Percentiles rank a stretch among this genome's conserved stretches.
phyloP scores from a whole-genome alignment of 2,888 invertebrate genomes.

The Leptinotarsa rubiginosa region DNA sequence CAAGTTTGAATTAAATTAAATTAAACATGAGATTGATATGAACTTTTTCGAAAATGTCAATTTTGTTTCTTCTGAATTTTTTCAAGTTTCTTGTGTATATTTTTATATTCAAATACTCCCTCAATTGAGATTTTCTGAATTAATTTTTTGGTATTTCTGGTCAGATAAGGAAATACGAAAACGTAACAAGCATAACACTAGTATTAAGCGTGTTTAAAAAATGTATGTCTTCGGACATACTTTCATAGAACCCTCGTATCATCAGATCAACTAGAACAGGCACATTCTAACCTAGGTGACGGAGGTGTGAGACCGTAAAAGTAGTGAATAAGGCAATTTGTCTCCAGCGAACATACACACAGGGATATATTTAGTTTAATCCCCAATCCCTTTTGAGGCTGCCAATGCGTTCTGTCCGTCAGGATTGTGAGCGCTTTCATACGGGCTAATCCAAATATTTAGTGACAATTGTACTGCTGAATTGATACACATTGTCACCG shows the following conservation, averaged over 20 bases:
- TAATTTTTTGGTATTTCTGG: too few species aligned
- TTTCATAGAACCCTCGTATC: constrained; percentile 23
- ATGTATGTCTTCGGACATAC: background rate
- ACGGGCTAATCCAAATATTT: constrained; percentile 56
- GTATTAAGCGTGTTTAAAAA: too few species aligned
- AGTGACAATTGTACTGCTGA: constrained; percentile 50
- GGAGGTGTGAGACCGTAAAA: constrained; percentile 60
- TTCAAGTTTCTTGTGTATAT: too few species aligned
- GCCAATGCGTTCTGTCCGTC: constrained; percentile 53
- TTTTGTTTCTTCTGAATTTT: too few species aligned
- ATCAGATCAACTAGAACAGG: background rate
- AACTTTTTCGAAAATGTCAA: too few species aligned
- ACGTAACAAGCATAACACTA: too few species aligned
- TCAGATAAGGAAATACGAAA: too few species aligned
- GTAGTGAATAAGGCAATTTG: constrained; percentile 62
- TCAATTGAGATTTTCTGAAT: too few species aligned
- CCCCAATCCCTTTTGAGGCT: constrained; percentile 47
- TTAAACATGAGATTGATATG: too few species aligned
- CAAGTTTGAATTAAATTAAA: too few species aligned
- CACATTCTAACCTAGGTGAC: constrained; percentile 35
- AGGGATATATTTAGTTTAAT: constrained; percentile 54
- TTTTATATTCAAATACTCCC: too few species aligned
- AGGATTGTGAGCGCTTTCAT: constrained; percentile 53
- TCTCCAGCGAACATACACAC: constrained; percentile 52
- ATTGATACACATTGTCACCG: constrained; percentile 51